Percentiles rank a stretch among this genome's conserved stretches.
phyloP scores from a whole-genome alignment of 2,797 vertebrate genomes.

The Anniella stebbinsi region DNA sequence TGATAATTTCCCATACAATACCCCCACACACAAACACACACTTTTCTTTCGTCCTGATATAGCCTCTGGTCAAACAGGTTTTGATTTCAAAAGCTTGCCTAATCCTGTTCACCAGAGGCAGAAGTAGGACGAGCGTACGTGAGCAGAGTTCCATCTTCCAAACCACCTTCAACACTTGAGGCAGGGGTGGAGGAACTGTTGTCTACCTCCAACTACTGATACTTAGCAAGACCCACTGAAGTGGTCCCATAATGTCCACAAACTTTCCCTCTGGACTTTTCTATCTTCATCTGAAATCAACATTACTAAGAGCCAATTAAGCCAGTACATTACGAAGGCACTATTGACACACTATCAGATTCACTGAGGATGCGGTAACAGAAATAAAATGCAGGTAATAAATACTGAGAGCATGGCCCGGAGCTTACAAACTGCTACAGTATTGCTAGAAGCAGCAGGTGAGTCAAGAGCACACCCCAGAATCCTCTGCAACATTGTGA shows the following conservation, averaged over 20 bases:
- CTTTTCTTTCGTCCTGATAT: not conserved
- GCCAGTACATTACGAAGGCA: not conserved
- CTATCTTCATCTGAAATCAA: not conserved
- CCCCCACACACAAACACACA: too few relatives aligned
- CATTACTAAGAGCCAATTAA: not conserved
- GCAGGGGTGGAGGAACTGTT: too few relatives aligned
- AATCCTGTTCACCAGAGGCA: not conserved
- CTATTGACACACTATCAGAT: too few relatives aligned
- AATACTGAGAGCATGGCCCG: not conserved
- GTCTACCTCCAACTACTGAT: not conserved
- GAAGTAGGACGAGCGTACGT: not conserved
- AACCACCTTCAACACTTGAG: not conserved
- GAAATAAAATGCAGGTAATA: not conserved
- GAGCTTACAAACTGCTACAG: too few relatives aligned
- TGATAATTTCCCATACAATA: too few relatives aligned
- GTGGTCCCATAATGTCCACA: too few relatives aligned
- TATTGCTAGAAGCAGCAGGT: not conserved
- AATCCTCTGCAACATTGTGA: not conserved
- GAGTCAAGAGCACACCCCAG: not conserved
- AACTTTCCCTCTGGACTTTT: too few relatives aligned
- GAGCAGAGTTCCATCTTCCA: not conserved
- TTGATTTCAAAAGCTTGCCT: not conserved
- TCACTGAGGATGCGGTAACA: not conserved
- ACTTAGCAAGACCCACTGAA: not conserved
- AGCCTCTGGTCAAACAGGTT: not conserved